Percentiles rank a stretch among this genome's conserved stretches.
Evolutionary conservation across 2,888 invertebrate species (phyloP).

Genomic region (Euphydryas editha): DNA sequence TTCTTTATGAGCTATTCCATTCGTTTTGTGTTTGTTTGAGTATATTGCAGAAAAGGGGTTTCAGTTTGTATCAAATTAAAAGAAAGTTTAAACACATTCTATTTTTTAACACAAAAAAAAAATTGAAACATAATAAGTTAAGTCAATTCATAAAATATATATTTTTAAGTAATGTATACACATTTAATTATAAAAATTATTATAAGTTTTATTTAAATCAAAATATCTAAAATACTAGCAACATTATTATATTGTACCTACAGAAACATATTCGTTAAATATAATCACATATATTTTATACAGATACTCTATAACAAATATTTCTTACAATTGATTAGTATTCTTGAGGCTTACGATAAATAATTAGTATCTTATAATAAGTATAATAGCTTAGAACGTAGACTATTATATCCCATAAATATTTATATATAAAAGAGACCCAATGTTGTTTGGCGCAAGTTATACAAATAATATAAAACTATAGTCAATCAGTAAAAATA

Average conservation of each 20-base stretch:
- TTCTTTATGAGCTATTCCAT: too few species aligned
- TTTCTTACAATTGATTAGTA: not conserved
- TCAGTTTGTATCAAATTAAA: too few species aligned
- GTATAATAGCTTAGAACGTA: conserved; percentile 25
- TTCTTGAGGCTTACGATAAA: not conserved
- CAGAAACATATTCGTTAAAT: not conserved
- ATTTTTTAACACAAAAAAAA: too few species aligned
- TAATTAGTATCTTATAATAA: not conserved
- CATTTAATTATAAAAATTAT: not conserved
- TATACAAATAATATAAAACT: too few species aligned
- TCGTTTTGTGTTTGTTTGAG: too few species aligned
- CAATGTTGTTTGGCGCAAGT: conserved; percentile 21
- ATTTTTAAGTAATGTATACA: too few species aligned
- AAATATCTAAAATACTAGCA: too few species aligned
- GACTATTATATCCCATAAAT: conserved; percentile 33
- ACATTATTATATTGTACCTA: not conserved
- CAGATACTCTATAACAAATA: not conserved
- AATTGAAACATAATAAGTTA: too few species aligned
- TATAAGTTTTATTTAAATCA: not conserved
- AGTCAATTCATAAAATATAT: too few species aligned
- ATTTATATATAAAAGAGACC: conserved; percentile 32
- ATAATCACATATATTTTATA: not conserved
- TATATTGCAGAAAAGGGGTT: too few species aligned
- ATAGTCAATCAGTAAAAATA: too few species aligned
- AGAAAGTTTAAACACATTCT: too few species aligned